These are phyloP conservation scores for Probosciger aterrimus DNA, from an alignment of 2,113 vertebrate genomes.

Conservation along the genomic window DNA sequence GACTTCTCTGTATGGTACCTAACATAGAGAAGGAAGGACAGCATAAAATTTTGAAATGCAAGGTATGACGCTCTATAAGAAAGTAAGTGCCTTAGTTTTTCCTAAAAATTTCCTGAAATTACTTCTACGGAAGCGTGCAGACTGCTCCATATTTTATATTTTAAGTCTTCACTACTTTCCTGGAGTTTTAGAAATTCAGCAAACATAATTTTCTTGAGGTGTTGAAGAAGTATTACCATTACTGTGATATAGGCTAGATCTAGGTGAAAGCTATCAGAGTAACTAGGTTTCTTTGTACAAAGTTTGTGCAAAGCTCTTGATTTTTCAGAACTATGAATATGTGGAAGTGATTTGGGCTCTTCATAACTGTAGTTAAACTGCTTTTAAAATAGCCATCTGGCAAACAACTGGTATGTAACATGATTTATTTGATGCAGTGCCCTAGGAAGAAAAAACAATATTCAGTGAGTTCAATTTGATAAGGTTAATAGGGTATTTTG, in stretches of 20 bases:
- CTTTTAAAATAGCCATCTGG: not conserved
- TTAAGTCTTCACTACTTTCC: not conserved
- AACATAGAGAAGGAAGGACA: not conserved
- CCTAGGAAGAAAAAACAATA: not conserved
- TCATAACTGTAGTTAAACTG: not conserved
- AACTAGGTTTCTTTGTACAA: not conserved
- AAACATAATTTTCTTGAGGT: not conserved
- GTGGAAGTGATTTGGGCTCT: not conserved
- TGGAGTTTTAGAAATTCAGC: not conserved
- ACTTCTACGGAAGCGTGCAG: fast-evolving
- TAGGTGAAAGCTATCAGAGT: not conserved
- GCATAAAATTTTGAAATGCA: not conserved
- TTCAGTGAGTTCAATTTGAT: not conserved
- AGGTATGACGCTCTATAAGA: not conserved
- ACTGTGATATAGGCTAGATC: not conserved
- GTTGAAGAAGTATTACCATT: not conserved
- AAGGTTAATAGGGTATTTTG: not conserved
- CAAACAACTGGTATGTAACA: not conserved
- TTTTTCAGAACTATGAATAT: not conserved
- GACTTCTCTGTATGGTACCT: not conserved
- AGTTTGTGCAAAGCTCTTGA: not conserved
- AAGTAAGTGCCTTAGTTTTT: not conserved
- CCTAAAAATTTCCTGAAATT: not conserved
- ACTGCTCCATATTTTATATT: not conserved
- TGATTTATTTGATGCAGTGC: not conserved